Percentiles rank a stretch among this genome's conserved stretches.
These are phyloP conservation scores for Acanthopleura granulata DNA, from an alignment of 2,888 invertebrate species.

Conservation along the genomic window DNA sequence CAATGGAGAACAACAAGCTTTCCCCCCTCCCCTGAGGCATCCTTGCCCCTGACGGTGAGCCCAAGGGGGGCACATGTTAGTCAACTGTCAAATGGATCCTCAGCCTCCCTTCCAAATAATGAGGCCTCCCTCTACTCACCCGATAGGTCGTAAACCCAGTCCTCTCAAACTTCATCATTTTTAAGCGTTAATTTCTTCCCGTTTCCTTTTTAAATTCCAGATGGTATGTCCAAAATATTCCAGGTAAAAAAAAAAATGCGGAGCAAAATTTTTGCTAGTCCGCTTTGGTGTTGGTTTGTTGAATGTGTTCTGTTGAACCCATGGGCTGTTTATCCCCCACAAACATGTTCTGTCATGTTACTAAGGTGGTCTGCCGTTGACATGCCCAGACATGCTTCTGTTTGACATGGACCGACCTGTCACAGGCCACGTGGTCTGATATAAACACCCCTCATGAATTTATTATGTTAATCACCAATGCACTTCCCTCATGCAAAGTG, in stretches of 20 bases:
- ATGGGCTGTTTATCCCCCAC: not conserved
- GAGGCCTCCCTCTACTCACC: conserved; percentile 43
- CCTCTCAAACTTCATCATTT: conserved; percentile 61
- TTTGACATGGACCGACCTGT: not conserved
- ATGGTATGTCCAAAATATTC: too few relatives aligned
- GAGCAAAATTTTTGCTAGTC: too few relatives aligned
- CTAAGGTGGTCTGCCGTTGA: not conserved
- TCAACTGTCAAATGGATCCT: not conserved
- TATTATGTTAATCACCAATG: conserved; percentile 11
- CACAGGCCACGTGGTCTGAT: not conserved
- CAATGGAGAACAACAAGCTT: too few relatives aligned
- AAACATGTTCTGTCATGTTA: conserved; percentile 19
- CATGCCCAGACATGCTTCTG: conserved; percentile 18
- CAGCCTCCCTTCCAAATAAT: not conserved
- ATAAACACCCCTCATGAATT: conserved; percentile 7
- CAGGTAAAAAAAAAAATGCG: too few relatives aligned
- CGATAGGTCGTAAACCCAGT: conserved; percentile 58
- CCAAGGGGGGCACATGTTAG: conserved; percentile 3
- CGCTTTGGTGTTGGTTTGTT: too few relatives aligned
- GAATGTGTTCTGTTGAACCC: too few relatives aligned
- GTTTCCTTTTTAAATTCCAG: too few relatives aligned
- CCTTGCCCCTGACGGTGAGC: not conserved
- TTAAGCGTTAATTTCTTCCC: conserved; percentile 22
- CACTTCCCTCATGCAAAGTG: not conserved
- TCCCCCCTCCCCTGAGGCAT: too few relatives aligned